phyloP scores from a whole-genome alignment of 2,113 vertebrate genomes.

The Stictonetta naevosa region DNA sequence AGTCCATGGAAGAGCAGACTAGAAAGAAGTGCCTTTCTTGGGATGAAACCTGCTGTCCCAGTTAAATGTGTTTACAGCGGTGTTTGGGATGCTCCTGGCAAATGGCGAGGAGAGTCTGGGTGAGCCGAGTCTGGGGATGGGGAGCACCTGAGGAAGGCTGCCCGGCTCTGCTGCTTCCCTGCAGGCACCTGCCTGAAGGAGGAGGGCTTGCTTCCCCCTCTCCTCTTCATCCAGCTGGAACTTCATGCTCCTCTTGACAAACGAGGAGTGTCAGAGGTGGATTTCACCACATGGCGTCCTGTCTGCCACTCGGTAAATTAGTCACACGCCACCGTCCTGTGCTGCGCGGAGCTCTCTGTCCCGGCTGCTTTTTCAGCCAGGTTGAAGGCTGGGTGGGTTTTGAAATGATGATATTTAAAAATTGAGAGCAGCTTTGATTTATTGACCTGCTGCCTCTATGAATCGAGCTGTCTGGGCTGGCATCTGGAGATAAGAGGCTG shows the following conservation, averaged over 20 bases:
- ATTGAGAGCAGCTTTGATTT: conserved; percentile 58
- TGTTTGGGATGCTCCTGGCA: neutral
- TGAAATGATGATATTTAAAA: conserved; percentile 40
- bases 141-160: neutral
- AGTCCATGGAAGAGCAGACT: neutral
- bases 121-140: neutral
- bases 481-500: conserved; percentile 67
- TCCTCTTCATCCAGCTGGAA: neutral
- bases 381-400: conserved; percentile 29
- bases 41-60: neutral
- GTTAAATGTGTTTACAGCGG: accelerated
- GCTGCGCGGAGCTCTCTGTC: neutral
- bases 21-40: neutral
- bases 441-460: conserved; percentile 43
- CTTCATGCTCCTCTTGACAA: neutral
- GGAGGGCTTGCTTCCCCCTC: neutral
- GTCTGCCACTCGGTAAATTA: neutral
- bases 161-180: neutral
- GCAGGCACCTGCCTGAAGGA: neutral
- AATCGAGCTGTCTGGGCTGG: conserved; percentile 55
- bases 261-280: neutral
- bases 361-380: neutral
- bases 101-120: neutral
- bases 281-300: neutral
- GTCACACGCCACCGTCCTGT: neutral